These are phyloP conservation scores for Apis mellifera DNA, from an alignment of 1,140 invertebrate species.

Conservation along the genomic window DNA sequence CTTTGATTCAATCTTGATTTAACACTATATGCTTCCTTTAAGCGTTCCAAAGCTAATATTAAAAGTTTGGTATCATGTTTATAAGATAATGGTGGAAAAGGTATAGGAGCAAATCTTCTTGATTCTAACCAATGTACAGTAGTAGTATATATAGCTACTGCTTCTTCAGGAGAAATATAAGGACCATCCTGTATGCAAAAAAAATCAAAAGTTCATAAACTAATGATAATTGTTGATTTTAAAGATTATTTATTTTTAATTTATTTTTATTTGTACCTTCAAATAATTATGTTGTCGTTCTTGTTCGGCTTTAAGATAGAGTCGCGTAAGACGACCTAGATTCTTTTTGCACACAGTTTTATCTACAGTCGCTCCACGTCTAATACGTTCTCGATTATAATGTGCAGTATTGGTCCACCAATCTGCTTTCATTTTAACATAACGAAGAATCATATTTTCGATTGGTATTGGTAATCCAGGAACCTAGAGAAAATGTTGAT, in stretches of 20 bases:
- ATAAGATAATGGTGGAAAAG: slow-evolving; percentile 99
- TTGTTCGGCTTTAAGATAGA: slow-evolving; percentile 99
- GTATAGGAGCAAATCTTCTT: slow-evolving; percentile 98
- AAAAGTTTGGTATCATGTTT: slow-evolving; percentile 99
- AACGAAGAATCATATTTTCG: slow-evolving; percentile 99
- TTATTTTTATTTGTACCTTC: slow-evolving; percentile 81
- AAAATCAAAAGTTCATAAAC: background rate
- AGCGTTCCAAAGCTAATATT: slow-evolving; percentile 96
- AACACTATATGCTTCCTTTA: slow-evolving; percentile 99
- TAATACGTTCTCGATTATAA: slow-evolving; percentile 98
- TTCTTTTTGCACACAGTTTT: slow-evolving; percentile 99
- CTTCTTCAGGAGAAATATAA: slow-evolving; percentile 99
- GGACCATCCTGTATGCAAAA: slow-evolving; percentile 90
- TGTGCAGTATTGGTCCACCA: slow-evolving; percentile 99
- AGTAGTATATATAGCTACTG: slow-evolving; percentile 99
- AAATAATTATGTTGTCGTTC: slow-evolving; percentile 99
- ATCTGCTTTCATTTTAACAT: slow-evolving; percentile 99
- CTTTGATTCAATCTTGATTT: slow-evolving; percentile 99
- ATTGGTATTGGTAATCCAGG: slow-evolving; percentile 99
- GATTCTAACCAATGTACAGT: slow-evolving; percentile 99
- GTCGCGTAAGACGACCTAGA: slow-evolving; percentile 95
- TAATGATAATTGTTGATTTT: background rate
- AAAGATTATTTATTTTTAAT: background rate
- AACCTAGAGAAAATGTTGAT: slow-evolving; percentile 77
- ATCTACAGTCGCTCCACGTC: slow-evolving; percentile 96